Evolutionary conservation across 2,888 invertebrate species (phyloP).

Genomic region (Amitus sp.): DNA sequence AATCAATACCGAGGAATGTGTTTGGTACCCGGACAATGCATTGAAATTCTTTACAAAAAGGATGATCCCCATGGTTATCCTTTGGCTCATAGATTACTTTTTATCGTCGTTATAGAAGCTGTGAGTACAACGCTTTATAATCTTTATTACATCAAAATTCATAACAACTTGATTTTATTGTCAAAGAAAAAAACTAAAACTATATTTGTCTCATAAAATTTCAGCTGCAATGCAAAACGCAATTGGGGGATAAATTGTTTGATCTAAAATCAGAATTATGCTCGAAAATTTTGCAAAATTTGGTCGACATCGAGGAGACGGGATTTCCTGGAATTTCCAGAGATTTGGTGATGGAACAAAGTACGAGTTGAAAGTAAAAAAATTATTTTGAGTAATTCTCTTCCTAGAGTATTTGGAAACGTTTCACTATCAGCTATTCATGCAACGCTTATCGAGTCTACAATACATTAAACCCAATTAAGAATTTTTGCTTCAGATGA

Average conservation of each 20-base stretch:
- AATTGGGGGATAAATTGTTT: background rate
- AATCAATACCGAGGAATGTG: too few species aligned
- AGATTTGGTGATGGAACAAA: constrained; percentile 61
- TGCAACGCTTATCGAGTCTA: too few species aligned
- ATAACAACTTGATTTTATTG: too few species aligned
- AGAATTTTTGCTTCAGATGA: too few species aligned
- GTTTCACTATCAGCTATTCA: too few species aligned
- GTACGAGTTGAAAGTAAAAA: constrained; percentile 43
- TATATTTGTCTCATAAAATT: constrained; percentile 1
- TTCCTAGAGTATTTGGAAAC: background rate
- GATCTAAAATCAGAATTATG: constrained; percentile 48
- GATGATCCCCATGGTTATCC: constrained; percentile 58
- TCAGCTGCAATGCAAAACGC: constrained; percentile 44
- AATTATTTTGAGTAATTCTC: too few species aligned
- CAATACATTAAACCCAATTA: too few species aligned
- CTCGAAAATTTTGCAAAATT: constrained; percentile 53
- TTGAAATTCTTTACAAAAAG: constrained; percentile 44
- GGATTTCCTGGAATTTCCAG: constrained; percentile 49
- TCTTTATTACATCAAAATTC: too few species aligned
- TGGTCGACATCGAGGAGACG: constrained; percentile 47
- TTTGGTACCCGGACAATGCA: constrained; percentile 43
- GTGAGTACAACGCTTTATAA: constrained; percentile 45
- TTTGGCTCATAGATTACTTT: constrained; percentile 62
- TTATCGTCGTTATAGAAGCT: constrained; percentile 54
- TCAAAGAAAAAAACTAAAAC: background rate